Evolutionary conservation across 1,140 invertebrate species (phyloP).

Genomic region (Meloidogyne hapla): DNA sequence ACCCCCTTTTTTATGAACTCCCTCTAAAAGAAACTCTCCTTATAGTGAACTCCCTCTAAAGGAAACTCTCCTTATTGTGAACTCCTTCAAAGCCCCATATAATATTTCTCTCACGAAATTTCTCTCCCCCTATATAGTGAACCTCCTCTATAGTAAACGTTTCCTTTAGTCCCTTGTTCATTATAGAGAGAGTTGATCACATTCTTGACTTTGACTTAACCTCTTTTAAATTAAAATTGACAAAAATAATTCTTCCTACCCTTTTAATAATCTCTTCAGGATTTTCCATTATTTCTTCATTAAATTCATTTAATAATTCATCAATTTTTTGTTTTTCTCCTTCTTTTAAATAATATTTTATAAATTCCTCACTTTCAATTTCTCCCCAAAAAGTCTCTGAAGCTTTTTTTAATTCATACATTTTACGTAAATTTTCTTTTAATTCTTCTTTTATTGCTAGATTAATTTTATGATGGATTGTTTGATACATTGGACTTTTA

Average conservation of each 20-base stretch:
- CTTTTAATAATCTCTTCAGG: neutral
- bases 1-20: too few species aligned
- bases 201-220: too few species aligned
- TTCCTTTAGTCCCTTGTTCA: too few species aligned
- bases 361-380: constrained; percentile 11
- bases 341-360: neutral
- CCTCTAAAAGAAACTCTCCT: too few species aligned
- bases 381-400: neutral
- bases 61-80: too few species aligned
- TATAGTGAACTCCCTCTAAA: too few species aligned
- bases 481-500: neutral
- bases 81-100: too few species aligned
- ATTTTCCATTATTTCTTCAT: neutral
- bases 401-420: constrained; percentile 6
- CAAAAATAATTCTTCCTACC: neutral
- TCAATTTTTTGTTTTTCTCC: neutral
- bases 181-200: too few species aligned
- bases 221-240: neutral
- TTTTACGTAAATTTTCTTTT: neutral
- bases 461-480: constrained; percentile 1
- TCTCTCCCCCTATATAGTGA: too few species aligned
- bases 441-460: constrained; percentile 20
- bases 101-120: too few species aligned
- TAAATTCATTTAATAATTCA: neutral
- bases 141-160: too few species aligned